Evolutionary conservation across 2,888 invertebrate genomes (phyloP), one percentile per base, ranked within the genome.

Genomic region (Luperina nickerlii): DNA sequence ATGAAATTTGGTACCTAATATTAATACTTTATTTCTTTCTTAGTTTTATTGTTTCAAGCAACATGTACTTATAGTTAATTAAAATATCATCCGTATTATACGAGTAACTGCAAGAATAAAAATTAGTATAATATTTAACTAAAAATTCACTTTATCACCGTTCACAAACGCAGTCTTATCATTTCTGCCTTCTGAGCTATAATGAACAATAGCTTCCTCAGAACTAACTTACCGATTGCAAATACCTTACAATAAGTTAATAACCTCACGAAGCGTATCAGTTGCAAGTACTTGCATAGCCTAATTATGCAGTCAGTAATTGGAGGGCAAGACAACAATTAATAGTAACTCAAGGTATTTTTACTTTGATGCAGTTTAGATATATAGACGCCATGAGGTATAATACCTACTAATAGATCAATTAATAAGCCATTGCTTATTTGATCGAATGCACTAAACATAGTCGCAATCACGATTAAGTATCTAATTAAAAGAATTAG

Each of bases 261-360:
- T 76, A 76, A 70, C 67, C 70, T 67, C 60, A 48, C 71, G 68
- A 76, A 74, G 60, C 62, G 45, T 82, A 78, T 78, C 83, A 82
- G 57, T 72, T 72, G 24, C 51, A 57, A 57, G 54, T 79, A 73
- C 48, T 73, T 74, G 15, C 38, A 63, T 62, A 57, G 27, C 24
- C 32, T 38, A n/a, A 54, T 6, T 62, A 54, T 72, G 63, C 38
- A 69, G 32, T 20, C 57, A 70, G 38, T 74, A 84, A 74, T 76
- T 71, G 67, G 67, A 74, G 32, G 20, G 72, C 42, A 51, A 67
- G 24, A 32, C 62, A 7, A 65, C 27, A 68, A 54, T 45, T 54
- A 38, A 15, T 11, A 62, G 11, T 42, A 20, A 60, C 48, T 73
- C 11, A 4, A 3, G 1, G 15, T 32, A 48, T 32, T 51, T 0